Conservation (phyloP, 1,140 invertebrate genomes). For the Drosophila ogumai region DNA sequence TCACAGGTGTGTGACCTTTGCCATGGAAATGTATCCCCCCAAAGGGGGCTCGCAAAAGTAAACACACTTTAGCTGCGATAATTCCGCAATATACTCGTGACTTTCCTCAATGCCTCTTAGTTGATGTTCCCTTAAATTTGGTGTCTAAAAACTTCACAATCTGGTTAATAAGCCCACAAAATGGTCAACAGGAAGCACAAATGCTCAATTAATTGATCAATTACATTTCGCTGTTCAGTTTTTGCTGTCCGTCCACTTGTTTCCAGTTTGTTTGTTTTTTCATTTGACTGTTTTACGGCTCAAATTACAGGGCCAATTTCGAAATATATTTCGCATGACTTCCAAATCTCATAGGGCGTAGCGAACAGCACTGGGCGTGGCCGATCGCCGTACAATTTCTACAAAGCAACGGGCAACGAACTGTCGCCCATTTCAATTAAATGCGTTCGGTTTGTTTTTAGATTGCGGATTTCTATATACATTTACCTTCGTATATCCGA, state of each 20-base stretch:
- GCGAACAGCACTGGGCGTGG: constrained; percentile 30
- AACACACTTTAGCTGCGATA: neutral
- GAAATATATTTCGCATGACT: constrained; percentile 55
- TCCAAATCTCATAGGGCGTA: constrained; percentile 47
- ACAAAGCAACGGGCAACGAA: constrained; percentile 2
- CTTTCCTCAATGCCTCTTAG: constrained; percentile 1
- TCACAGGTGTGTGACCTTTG: constrained; percentile 27
- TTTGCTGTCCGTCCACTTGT: constrained; percentile 27
- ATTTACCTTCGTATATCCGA: neutral
- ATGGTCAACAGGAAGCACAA: constrained; percentile 40
- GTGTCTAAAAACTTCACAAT: neutral
- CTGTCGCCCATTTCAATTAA: constrained; percentile 44
- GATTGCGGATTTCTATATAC: constrained; percentile 1
- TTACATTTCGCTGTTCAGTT: constrained; percentile 32
- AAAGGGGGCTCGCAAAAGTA: neutral
- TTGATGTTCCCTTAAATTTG: neutral
- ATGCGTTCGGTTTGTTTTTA: constrained; percentile 28
- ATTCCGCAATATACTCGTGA: neutral
- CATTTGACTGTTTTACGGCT: constrained; percentile 12
- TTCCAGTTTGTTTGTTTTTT: constrained; percentile 19
- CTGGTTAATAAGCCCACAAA: constrained; percentile 15
- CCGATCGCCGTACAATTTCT: constrained; percentile 11
- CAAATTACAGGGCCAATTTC: constrained; percentile 55
- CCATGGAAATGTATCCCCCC: neutral
- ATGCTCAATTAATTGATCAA: constrained; percentile 50